Evolutionary conservation across 2,797 vertebrate genomes (phyloP).

Genomic region (Neomorphus geoffroyi): DNA sequence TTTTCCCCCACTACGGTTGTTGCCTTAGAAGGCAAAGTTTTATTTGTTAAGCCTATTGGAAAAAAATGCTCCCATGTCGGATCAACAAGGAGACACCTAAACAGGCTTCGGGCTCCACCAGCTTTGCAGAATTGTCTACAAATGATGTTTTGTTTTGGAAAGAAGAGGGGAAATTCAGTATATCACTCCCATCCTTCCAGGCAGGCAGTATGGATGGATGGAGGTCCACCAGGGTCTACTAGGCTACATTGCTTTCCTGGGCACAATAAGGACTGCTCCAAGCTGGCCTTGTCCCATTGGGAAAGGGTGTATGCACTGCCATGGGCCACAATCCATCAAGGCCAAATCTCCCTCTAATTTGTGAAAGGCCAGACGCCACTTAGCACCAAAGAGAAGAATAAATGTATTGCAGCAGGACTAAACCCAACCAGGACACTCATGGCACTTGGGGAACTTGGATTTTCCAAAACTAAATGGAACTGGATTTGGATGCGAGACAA

Average conservation of each 20-base stretch:
- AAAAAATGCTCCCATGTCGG: background rate
- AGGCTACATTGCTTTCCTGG: background rate
- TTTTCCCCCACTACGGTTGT: accelerated
- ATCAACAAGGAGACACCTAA: background rate
- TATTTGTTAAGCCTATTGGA: background rate
- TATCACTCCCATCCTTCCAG: background rate
- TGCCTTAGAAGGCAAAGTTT: background rate
- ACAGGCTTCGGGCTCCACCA: background rate
- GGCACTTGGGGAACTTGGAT: background rate
- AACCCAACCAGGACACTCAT: background rate
- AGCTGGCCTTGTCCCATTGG: background rate
- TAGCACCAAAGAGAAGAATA: background rate
- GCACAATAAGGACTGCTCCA: background rate
- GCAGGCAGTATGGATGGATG: background rate
- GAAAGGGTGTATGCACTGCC: background rate
- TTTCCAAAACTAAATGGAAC: background rate
- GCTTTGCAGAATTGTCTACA: background rate
- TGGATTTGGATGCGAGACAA: background rate
- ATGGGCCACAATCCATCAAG: background rate
- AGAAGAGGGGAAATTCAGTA: background rate
- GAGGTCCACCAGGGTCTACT: background rate
- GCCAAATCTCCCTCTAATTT: background rate
- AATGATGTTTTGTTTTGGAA: background rate
- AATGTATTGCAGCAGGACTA: background rate
- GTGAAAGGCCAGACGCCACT: background rate